phyloP scores from a whole-genome alignment of 23 tunicate species.

The Aplidium turbinatum region DNA sequence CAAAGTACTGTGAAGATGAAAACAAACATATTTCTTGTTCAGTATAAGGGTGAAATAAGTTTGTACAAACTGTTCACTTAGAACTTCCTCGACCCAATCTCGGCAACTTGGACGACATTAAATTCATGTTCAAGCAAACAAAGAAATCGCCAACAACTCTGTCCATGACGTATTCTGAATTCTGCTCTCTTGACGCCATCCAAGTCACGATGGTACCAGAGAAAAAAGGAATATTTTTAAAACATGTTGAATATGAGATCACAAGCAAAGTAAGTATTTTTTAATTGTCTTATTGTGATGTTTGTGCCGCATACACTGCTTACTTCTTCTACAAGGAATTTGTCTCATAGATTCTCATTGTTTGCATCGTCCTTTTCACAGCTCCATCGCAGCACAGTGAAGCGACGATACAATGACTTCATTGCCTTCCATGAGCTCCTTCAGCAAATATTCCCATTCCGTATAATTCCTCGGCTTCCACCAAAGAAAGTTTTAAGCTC shows the following conservation, averaged over 20 bases:
- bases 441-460: constrained; percentile 81
- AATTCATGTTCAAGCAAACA: constrained; percentile 27
- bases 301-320: neutral
- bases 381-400: constrained; percentile 73
- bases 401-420: constrained; percentile 89
- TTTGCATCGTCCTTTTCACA: constrained; percentile 11
- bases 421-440: constrained; percentile 78
- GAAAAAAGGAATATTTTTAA: constrained; percentile 90
- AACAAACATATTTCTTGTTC: too few species aligned
- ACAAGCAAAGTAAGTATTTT: constrained; percentile 62
- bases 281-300: neutral
- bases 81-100: constrained; percentile 81
- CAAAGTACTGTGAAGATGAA: too few species aligned
- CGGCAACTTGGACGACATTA: constrained; percentile 47
- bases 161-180: constrained; percentile 45
- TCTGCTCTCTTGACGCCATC: constrained; percentile 47
- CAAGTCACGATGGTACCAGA: constrained; percentile 75
- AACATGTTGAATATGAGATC: constrained; percentile 91
- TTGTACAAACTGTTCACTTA: too few species aligned
- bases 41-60: too few species aligned
- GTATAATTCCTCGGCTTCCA: constrained; percentile 84
- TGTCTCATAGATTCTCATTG: neutral
- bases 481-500: constrained; percentile 84
- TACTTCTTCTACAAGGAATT: neutral
- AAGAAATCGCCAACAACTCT: constrained; percentile 62